A percentile compares a stretch with the other conserved stretches of the same genome.
Conservation (phyloP, 2,113 vertebrate genomes). For the Chunga burmeisteri region DNA sequence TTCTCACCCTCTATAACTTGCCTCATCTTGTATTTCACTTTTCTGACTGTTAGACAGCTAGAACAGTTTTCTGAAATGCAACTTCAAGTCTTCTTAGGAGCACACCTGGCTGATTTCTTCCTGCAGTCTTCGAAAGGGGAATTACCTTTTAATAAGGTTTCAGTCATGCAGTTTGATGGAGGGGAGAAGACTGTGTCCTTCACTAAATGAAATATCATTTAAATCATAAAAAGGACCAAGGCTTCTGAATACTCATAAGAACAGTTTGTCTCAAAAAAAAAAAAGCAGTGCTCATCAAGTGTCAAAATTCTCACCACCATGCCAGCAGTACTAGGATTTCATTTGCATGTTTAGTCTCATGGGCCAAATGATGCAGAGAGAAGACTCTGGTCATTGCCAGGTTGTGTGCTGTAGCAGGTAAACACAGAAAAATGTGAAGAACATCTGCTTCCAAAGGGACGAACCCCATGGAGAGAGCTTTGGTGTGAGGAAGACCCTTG, state of each 20-base stretch:
- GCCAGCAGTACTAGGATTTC: neutral
- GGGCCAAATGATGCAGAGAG: neutral
- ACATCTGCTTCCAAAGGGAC: neutral
- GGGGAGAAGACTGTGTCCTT: neutral
- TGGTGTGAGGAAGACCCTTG: neutral
- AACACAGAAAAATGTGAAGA: neutral
- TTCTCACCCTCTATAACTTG: neutral
- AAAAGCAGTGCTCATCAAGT: neutral
- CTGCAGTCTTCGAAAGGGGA: neutral
- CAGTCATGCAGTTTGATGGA: neutral
- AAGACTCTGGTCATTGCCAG: neutral
- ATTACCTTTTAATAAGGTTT: neutral
- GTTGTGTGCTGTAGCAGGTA: neutral
- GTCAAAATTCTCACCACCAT: neutral
- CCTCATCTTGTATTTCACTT: neutral
- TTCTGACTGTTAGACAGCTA: neutral
- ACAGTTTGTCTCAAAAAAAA: neutral
- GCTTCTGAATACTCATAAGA: neutral
- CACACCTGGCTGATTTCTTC: neutral
- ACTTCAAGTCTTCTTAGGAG: neutral
- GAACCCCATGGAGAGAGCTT: neutral
- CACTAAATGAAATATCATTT: neutral
- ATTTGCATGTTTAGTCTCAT: neutral
- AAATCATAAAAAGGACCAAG: neutral
- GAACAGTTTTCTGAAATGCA: neutral